Conservation (phyloP, 2,797 vertebrate species). For the Tamandua tetradactyla region DNA sequence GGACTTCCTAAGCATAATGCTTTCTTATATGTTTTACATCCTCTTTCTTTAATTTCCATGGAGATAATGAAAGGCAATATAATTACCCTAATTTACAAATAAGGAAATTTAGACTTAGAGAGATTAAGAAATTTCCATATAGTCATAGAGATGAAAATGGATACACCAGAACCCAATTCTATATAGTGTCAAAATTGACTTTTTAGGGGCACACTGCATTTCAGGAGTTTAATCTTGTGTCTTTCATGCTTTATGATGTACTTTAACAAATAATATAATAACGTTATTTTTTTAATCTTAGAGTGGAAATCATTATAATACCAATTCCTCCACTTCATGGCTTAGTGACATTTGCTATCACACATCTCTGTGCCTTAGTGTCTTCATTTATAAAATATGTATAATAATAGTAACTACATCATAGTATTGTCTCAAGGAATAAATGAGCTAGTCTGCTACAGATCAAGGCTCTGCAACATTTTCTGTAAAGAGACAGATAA, state of each 20-base stretch:
- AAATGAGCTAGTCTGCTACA: background rate
- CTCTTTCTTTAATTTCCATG: background rate
- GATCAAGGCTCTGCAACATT: background rate
- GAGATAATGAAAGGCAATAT: background rate
- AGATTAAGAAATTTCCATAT: background rate
- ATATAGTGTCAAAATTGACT: background rate
- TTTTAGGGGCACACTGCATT: background rate
- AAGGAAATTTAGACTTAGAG: background rate
- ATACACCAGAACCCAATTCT: background rate
- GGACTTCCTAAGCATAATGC: fast-evolving
- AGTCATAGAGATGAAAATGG: background rate
- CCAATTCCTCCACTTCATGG: fast-evolving
- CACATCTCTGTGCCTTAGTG: background rate
- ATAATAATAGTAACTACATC: background rate
- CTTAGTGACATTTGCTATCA: background rate
- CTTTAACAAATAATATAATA: no score
- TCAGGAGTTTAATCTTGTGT: background rate
- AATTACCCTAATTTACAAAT: background rate
- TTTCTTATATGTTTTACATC: background rate
- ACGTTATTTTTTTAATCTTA: background rate
- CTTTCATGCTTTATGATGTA: no score
- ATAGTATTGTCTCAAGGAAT: background rate
- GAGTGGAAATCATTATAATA: background rate
- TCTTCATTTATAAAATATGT: background rate
- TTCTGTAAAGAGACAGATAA: background rate